A percentile compares a stretch with the other conserved stretches of the same genome.
Evolutionary conservation across 2,797 vertebrate species (phyloP).

Genomic region (Carduelis carduelis): DNA sequence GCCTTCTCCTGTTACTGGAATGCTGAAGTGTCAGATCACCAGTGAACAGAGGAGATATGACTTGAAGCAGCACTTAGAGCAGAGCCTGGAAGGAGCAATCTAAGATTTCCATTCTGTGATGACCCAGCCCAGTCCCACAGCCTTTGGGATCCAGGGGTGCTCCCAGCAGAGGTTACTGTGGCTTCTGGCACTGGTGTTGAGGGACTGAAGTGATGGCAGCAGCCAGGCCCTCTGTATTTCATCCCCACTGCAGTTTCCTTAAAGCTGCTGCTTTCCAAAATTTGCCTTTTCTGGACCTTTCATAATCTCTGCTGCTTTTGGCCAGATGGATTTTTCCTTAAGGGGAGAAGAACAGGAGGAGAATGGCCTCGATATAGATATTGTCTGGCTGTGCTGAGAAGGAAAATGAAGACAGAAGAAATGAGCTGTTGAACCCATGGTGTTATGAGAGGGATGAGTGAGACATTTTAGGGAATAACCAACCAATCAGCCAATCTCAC

Average conservation of each 20-base stretch:
- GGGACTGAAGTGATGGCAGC: neutral
- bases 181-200: neutral
- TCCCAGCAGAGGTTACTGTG: neutral
- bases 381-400: neutral
- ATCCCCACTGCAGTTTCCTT: neutral
- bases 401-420: slow-evolving; percentile 7
- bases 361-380: neutral
- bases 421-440: slow-evolving; percentile 9
- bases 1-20: neutral
- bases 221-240: neutral
- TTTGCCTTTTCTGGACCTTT: neutral
- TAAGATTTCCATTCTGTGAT: neutral
- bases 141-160: neutral
- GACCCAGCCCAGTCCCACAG: neutral
- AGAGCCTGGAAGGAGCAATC: neutral
- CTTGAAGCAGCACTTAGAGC: neutral
- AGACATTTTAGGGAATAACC: slow-evolving; percentile 42
- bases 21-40: neutral
- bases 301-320: neutral
- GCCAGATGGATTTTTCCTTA: slow-evolving; percentile 25
- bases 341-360: slow-evolving; percentile 14
- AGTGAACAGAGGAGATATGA: neutral
- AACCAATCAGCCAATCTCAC: slow-evolving; percentile 5
- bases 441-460: slow-evolving; percentile 18
- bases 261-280: neutral